Base-by-base conservation (phyloP, 92 coral and sea anemone species). In the Porites rus region DNA sequence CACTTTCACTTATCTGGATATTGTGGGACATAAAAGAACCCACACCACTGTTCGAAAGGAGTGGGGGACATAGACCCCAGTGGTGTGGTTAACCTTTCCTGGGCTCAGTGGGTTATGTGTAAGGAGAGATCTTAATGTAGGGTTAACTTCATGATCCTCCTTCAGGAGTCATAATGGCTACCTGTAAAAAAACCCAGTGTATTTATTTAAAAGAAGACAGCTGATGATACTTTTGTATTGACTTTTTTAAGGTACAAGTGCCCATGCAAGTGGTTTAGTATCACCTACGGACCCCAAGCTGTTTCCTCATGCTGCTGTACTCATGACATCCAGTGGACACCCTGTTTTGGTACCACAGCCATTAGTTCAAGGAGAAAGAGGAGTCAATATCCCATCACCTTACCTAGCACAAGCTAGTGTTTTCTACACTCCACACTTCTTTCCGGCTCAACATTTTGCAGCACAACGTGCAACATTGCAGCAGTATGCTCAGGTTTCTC, bases 371-470 rank as follows among this genome's bases (percentile, higher is more conserved):
- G 63, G 85, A 7, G 94, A 94, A 17, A 90, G 84, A 50, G 88
- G 82, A 16, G 76, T 87, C 54, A 51, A 38, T 38, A 38, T 92
- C 64, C 74, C 85, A 5, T 74, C 96, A 58, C 94, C 98, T 2
- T 95, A 92, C 68, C 74, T 95, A 46, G 86, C 98, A 50, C 93
- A 88, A 54, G 96, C 94, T 28, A 91, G 98, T 66, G 76, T 95
- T 82, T 95, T 95, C 69, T 95, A 92, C 77, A 58, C 98, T 0
- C 92, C 98, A 8, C 96, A 91, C 52, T 88, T 90, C 25, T 38
- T 95, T 20, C 77, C 91, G 5, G 77, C 96, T 2, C 92, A 93
- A 46, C 96, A 95, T 31, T 74, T 95, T 52, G 91, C 78, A 7
- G 72, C 81, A 2, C 94, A 91, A 10, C 94, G 79, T 24, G 91